Percentiles rank a stretch among this genome's conserved stretches.
Evolutionary conservation across 2,113 vertebrate species (phyloP).

Genomic region (Lanius ludovicianus): DNA sequence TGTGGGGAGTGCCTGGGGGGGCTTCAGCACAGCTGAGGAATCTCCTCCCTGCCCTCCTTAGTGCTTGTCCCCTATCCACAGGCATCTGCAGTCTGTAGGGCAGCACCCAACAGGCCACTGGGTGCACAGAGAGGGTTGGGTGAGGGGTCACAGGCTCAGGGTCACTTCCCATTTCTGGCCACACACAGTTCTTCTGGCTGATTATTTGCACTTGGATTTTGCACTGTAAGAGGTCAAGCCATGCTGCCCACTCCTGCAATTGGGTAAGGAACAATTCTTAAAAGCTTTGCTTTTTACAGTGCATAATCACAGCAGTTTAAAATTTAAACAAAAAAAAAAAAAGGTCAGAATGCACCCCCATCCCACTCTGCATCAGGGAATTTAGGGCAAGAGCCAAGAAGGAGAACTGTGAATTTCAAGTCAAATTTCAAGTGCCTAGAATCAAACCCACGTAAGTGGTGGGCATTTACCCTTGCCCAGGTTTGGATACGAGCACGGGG

Average conservation of each 20-base stretch:
- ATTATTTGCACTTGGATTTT: background rate
- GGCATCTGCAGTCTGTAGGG: background rate
- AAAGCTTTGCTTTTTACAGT: background rate
- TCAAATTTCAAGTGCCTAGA: background rate
- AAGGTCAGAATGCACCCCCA: background rate
- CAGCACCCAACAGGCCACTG: background rate
- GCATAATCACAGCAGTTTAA: background rate
- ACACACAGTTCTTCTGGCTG: background rate
- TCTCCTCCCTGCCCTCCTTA: background rate
- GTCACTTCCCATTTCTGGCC: background rate
- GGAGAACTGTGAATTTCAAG: background rate
- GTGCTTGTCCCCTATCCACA: background rate
- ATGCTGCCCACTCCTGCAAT: rapidly evolving
- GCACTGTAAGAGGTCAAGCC: background rate
- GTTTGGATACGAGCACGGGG: rapidly evolving
- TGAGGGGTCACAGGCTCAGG: background rate
- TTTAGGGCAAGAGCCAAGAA: background rate
- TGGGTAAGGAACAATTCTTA: background rate
- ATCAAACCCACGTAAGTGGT: rapidly evolving
- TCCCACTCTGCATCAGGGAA: background rate
- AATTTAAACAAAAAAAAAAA: background rate
- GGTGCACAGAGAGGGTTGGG: background rate
- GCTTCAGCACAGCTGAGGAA: background rate
- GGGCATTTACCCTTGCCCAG: background rate
- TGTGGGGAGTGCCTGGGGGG: background rate